Conservation (phyloP, 1,140 invertebrate genomes). For the Antheraea pernyi region DNA sequence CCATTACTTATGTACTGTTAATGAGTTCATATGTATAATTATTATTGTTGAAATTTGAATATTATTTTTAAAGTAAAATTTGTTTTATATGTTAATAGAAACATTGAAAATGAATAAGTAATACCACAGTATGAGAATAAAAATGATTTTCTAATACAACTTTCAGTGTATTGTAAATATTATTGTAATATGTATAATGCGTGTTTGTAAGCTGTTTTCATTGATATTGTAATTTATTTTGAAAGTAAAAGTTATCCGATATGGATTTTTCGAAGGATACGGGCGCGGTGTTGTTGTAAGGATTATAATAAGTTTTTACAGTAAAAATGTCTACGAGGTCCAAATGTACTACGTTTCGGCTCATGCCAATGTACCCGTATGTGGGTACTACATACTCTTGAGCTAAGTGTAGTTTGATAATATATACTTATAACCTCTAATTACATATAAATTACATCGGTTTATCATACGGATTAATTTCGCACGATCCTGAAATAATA, state of each 20-base stretch:
- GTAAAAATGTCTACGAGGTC: slow-evolving; percentile 9
- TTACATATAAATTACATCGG: neutral
- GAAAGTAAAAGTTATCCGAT: slow-evolving; percentile 37
- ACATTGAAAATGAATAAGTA: slow-evolving; percentile 18
- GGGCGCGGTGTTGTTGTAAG: slow-evolving; percentile 15
- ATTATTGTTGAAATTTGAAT: slow-evolving; percentile 36
- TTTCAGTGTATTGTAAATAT: slow-evolving; percentile 68
- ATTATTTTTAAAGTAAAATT: slow-evolving; percentile 20
- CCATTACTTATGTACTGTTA: slow-evolving; percentile 23
- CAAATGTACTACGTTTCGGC: slow-evolving; percentile 2
- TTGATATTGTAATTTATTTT: slow-evolving; percentile 49
- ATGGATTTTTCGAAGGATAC: slow-evolving; percentile 21
- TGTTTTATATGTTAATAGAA: slow-evolving; percentile 5
- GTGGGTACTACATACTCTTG: neutral
- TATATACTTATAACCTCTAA: neutral
- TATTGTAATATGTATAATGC: slow-evolving; percentile 53
- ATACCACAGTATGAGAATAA: slow-evolving; percentile 50
- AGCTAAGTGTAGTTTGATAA: neutral
- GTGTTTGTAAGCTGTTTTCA: slow-evolving; percentile 70
- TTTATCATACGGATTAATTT: slow-evolving; percentile 1
- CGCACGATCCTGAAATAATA: slow-evolving; percentile 16
- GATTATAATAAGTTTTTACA: slow-evolving; percentile 16
- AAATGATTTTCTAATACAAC: slow-evolving; percentile 42
- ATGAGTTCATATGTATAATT: slow-evolving; percentile 27
- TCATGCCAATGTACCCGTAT: neutral